Conservation (phyloP, 2,797 vertebrate species). For the Gambelia wislizenii region DNA sequence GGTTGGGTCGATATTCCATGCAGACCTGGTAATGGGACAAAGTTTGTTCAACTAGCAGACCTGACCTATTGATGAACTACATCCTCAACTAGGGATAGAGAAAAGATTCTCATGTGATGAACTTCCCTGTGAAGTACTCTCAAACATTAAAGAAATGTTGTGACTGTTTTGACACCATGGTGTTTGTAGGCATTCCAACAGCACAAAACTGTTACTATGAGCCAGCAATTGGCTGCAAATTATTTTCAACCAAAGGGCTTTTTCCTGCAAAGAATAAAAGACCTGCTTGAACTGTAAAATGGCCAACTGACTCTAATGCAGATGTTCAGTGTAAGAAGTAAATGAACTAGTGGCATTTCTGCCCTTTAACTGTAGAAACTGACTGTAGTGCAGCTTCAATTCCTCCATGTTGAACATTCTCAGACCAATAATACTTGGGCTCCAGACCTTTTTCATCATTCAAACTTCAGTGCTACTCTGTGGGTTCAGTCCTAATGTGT, state of each 20-base stretch:
- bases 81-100: neutral
- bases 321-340: neutral
- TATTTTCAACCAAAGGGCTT: constrained; percentile 2
- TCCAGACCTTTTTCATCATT: constrained; percentile 1
- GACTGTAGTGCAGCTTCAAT: neutral
- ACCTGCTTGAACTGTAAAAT: neutral
- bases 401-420: constrained; percentile 6
- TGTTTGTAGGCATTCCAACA: neutral
- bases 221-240: neutral
- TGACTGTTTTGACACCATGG: fast-evolving
- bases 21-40: neutral
- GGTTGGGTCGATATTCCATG: neutral
- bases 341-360: neutral
- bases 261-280: constrained; percentile 3
- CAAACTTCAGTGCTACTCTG: neutral
- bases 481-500: neutral
- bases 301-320: neutral
- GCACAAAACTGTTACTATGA: neutral
- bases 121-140: neutral
- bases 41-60: neutral
- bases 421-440: neutral
- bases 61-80: neutral
- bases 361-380: neutral
- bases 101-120: neutral
- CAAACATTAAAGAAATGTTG: constrained; percentile 1